A percentile compares a stretch with the other conserved stretches of the same genome.
Evolutionary conservation across 2,113 vertebrate species (phyloP).

Genomic region (Numida meleagris): DNA sequence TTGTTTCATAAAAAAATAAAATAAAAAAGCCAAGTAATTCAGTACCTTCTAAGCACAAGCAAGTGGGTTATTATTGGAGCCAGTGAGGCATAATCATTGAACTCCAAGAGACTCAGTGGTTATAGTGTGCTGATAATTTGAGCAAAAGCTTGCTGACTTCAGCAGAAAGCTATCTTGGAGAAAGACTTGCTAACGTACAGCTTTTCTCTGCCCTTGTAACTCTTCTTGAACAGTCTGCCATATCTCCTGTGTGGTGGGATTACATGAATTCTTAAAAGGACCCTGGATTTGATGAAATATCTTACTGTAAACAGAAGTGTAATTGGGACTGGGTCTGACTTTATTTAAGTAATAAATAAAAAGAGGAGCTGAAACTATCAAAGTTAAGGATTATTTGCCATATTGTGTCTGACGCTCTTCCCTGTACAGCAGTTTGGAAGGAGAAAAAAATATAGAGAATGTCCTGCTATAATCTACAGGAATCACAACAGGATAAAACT

Average conservation of each 20-base stretch:
- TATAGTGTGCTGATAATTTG: neutral
- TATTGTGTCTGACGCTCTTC: rapidly evolving
- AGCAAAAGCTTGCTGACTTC: neutral
- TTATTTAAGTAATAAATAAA: neutral
- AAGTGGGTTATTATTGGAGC: neutral
- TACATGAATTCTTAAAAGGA: neutral
- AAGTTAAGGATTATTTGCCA: neutral
- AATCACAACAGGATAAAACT: neutral
- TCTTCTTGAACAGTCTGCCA: neutral
- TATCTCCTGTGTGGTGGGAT: neutral
- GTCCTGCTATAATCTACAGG: neutral
- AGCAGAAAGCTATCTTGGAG: neutral
- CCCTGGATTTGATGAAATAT: neutral
- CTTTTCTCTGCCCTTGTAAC: neutral
- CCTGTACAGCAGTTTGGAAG: neutral
- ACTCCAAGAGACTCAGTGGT: rapidly evolving
- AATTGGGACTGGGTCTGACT: neutral
- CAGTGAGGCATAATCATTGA: rapidly evolving
- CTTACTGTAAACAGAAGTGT: neutral
- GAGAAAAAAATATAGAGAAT: neutral
- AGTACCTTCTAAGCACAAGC: neutral
- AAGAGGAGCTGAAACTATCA: neutral
- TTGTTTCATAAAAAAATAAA: neutral
- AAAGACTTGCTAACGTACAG: rapidly evolving
- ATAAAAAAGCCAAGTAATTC: neutral